These are phyloP conservation scores for Rafetus swinhoei DNA, from an alignment of 2,113 vertebrate species.

Conservation along the genomic window DNA sequence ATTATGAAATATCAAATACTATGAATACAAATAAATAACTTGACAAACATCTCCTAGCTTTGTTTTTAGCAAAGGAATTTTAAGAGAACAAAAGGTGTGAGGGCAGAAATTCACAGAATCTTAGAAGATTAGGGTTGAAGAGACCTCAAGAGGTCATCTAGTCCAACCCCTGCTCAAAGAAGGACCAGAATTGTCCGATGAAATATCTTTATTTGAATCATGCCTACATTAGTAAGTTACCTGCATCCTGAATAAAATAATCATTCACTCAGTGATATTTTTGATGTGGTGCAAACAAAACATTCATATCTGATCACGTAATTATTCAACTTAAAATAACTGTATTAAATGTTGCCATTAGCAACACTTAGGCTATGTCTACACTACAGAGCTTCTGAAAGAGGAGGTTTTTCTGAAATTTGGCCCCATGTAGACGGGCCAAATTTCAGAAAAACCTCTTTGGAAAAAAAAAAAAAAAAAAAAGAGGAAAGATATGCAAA, in stretches of 20 bases:
- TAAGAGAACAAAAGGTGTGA: background rate
- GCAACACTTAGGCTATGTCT: background rate
- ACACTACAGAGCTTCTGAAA: no score
- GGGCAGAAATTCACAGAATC: background rate
- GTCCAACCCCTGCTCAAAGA: no score
- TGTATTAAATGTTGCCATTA: background rate
- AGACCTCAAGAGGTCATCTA: no score
- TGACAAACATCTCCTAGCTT: background rate
- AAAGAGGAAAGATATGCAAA: no score
- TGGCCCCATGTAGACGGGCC: no score
- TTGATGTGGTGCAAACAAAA: background rate
- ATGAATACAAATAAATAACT: background rate
- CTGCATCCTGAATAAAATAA: conserved; percentile 11
- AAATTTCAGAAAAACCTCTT: no score
- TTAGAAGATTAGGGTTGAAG: no score
- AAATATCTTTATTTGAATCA: background rate
- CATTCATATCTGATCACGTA: background rate
- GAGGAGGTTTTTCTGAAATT: no score
- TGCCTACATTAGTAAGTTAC: background rate
- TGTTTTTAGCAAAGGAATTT: background rate
- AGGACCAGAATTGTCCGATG: background rate
- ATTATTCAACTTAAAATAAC: background rate
- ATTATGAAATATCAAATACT: background rate
- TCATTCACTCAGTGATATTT: background rate
- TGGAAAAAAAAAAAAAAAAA: no score